Conservation (phyloP, 2,113 vertebrate species). For the Leucosticte australis region DNA sequence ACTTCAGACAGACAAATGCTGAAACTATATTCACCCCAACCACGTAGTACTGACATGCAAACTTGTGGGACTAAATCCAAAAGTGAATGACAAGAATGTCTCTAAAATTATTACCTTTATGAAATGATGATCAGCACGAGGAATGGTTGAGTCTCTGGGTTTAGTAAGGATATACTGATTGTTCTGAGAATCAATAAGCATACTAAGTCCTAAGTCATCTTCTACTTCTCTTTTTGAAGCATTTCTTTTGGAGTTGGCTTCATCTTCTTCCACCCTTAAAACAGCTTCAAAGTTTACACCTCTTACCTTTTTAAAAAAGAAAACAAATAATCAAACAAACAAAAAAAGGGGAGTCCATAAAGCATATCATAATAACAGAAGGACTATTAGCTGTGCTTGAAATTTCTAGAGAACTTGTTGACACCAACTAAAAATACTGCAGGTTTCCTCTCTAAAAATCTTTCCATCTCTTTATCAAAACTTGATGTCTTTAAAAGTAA, state of each 20-base stretch:
- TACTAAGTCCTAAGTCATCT: constrained; percentile 90
- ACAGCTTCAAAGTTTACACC: constrained; percentile 97
- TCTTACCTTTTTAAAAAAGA: constrained; percentile 77
- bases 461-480: neutral
- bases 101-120: constrained; percentile 81
- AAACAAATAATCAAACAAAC: neutral
- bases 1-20: neutral
- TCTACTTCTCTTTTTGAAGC: constrained; percentile 82
- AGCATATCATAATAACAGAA: neutral
- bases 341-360: accelerated
- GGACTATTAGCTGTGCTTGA: neutral
- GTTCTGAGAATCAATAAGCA: constrained; percentile 98
- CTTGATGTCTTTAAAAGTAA: neutral
- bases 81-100: neutral
- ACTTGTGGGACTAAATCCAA: neutral
- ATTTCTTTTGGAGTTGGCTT: constrained; percentile 85
- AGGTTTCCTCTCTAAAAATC: neutral
- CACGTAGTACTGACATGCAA: neutral
- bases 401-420: neutral
- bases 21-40: neutral
- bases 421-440: neutral
- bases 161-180: constrained; percentile 97
- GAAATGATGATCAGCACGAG: constrained; percentile 93
- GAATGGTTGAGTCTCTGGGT: constrained; percentile 93
- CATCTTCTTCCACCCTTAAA: constrained; percentile 91